Evolutionary conservation across 2,888 invertebrate species (phyloP).

Genomic region (Cylindroiulus punctatus): DNA sequence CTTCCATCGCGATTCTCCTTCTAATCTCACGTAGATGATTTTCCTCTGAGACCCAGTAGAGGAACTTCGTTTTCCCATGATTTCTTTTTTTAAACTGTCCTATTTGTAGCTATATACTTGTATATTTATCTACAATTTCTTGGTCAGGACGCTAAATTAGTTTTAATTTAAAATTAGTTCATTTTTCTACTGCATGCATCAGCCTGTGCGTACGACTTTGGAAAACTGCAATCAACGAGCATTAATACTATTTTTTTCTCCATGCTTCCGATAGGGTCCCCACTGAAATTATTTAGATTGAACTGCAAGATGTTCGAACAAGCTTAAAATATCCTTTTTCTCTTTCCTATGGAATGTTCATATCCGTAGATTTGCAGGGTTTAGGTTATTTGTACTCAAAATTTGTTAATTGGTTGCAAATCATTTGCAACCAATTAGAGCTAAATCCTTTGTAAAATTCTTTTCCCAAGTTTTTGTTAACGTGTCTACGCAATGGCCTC

Average conservation of each 20-base stretch:
- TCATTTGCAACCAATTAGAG: too few relatives aligned
- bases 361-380: too few relatives aligned
- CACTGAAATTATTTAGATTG: too few relatives aligned
- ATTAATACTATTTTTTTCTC: neutral
- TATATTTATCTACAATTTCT: neutral
- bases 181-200: neutral
- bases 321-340: too few relatives aligned
- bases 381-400: too few relatives aligned
- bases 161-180: neutral
- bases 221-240: neutral
- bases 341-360: too few relatives aligned
- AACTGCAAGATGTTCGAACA: too few relatives aligned
- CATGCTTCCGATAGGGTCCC: neutral
- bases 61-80: neutral
- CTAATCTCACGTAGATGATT: neutral
- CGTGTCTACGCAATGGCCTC: too few relatives aligned
- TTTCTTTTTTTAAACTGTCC: constrained; percentile 17
- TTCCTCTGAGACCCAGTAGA: neutral
- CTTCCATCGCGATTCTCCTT: neutral
- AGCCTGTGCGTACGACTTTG: neutral
- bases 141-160: neutral
- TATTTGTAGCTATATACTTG: neutral
- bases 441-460: too few relatives aligned
- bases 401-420: too few relatives aligned
- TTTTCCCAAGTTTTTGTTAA: too few relatives aligned